Evolutionary conservation across 2,113 vertebrate species (phyloP).

Genomic region (Pedionomus torquatus): DNA sequence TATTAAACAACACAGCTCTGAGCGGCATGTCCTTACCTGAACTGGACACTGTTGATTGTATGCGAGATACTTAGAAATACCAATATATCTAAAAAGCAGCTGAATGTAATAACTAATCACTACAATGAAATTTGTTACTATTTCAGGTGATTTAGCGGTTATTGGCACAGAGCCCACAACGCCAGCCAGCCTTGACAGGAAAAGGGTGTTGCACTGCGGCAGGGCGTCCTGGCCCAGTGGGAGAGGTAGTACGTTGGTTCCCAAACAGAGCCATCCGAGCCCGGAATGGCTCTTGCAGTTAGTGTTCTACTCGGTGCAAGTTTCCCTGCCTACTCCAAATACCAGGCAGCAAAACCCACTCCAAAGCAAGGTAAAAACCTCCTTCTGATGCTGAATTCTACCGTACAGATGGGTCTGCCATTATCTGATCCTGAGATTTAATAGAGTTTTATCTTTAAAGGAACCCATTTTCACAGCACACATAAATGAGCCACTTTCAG

Average conservation of each 20-base stretch:
- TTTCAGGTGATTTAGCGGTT: background rate
- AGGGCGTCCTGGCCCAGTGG: accelerated
- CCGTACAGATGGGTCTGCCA: accelerated
- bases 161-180: accelerated
- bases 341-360: background rate
- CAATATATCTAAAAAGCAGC: background rate
- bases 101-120: accelerated
- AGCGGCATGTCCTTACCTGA: background rate
- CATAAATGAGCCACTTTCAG: background rate
- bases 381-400: accelerated
- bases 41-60: background rate
- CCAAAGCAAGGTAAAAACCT: background rate
- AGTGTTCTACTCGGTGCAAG: accelerated
- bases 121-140: accelerated
- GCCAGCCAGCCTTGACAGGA: accelerated
- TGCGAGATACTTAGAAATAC: accelerated
- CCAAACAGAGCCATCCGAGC: accelerated
- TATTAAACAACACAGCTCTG: accelerated
- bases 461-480: background rate
- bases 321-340: background rate
- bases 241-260: accelerated
- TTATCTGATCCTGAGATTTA: background rate
- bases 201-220: accelerated
- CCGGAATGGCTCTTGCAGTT: background rate
- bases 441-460: background rate